Evolutionary conservation across 2,888 invertebrate genomes (phyloP).

Genomic region (Hypomecis punctinalis): DNA sequence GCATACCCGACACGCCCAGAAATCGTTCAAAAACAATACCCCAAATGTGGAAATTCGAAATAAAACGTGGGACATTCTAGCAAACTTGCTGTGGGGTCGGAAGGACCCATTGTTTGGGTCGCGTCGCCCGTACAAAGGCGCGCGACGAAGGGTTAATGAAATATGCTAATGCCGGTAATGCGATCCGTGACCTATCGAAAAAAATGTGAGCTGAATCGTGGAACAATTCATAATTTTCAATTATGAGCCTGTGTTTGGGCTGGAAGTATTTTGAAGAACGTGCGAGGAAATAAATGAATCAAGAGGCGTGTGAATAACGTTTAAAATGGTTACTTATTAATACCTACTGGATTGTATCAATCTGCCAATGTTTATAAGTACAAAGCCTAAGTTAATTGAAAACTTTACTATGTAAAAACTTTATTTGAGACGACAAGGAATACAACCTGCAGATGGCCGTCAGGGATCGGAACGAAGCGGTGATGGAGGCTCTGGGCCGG

Average conservation of each 20-base stretch:
- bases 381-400: too few relatives aligned
- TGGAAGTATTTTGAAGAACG: too few relatives aligned
- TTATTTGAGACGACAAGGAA: too few relatives aligned
- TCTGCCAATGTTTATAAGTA: too few relatives aligned
- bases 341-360: too few relatives aligned
- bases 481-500: too few relatives aligned
- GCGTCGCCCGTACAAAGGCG: slow-evolving; percentile 35
- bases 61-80: slow-evolving; percentile 17
- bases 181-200: slow-evolving; percentile 47
- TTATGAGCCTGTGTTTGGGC: slow-evolving; percentile 11
- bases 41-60: neutral
- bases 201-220: slow-evolving; percentile 31
- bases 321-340: too few relatives aligned
- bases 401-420: too few relatives aligned
- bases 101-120: slow-evolving; percentile 28
- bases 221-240: slow-evolving; percentile 19
- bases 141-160: slow-evolving; percentile 45
- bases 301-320: too few relatives aligned
- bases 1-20: neutral
- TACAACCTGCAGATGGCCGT: too few relatives aligned
- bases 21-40: slow-evolving; percentile 9
- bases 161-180: slow-evolving; percentile 48
- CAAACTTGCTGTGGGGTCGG: slow-evolving; percentile 25
- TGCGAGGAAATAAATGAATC: too few relatives aligned
- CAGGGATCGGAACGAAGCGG: too few relatives aligned